Conservation (phyloP, 37 sponge, comb jelly and placozoan species). For the Chondrilla cf. caribensis region DNA sequence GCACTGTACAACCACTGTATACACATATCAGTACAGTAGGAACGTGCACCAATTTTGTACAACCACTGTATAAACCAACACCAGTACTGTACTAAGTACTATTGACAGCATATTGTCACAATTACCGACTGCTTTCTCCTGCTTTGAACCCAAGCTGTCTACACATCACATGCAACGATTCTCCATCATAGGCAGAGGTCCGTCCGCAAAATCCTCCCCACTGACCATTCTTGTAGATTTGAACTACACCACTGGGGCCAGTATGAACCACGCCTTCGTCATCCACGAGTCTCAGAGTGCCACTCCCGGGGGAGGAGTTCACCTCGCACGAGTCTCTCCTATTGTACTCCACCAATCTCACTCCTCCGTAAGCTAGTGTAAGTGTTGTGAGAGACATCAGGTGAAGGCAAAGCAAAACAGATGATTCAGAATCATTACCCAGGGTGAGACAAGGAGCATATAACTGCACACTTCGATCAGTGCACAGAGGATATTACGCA, state of each 20-base stretch:
- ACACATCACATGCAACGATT: not conserved
- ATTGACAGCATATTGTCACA: too few species aligned
- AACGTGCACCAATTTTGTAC: not conserved
- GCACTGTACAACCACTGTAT: too few species aligned
- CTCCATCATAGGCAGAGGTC: not conserved
- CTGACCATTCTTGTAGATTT: not conserved
- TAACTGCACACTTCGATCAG: too few species aligned
- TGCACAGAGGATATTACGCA: too few species aligned
- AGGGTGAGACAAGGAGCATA: too few species aligned
- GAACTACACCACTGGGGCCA: not conserved
- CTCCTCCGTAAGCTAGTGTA: too few species aligned
- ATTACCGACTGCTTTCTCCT: not conserved
- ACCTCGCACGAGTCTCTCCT: not conserved
- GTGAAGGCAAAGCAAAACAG: too few species aligned
- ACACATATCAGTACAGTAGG: not conserved
- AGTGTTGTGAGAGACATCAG: too few species aligned
- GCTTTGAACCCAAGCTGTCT: slow-evolving; percentile 2
- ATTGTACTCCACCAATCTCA: not conserved
- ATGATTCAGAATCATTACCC: too few species aligned
- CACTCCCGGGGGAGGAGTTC: not conserved
- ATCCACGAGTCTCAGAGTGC: not conserved
- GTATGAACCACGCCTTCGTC: too few species aligned
- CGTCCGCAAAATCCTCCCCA: not conserved
- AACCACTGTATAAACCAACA: not conserved
- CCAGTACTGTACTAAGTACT: not conserved